Base-by-base conservation (phyloP, 2,888 invertebrate species). In the Drosophila acutilabella region DNA sequence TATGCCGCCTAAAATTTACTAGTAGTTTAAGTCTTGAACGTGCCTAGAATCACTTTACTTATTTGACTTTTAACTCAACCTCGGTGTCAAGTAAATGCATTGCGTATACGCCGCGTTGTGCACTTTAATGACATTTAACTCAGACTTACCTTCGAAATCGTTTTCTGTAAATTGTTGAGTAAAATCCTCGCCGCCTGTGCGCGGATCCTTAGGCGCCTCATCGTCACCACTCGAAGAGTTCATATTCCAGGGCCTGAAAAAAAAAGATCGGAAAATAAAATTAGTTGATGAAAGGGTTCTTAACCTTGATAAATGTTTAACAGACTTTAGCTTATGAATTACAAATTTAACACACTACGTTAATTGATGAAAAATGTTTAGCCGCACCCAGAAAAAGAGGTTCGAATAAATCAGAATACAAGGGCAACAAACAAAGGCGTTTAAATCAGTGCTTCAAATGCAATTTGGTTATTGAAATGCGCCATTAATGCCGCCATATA, bases 131-230 rank as follows among this genome's bases (percentile, higher is more conserved):
- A 2, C 2, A 33, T 7, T 45, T 45, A 30, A 14, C 47, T 50
- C 33, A 8, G 36, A 48, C 81, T 81, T 93, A 97, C 97, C 97
- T 95, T 97, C 97, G 92, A 96, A 97, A 93, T 98, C 97, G 90
- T 96, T 95, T 91, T 97, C 97, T 64, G 97, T 96, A 92, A 96
- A 97, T 89, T 96, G 95, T 91, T 95, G 96, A 89, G 95, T 96
- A 38, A 91, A 91, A 65, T 94, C 94, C 64, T 94, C 94, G 89
- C 96, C 96, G 88, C 95, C 94, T 62, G 96, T 96, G 66, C 97
- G 96, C 18, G 97, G 97, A 93, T 98, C 97, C 88, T 95, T 96
- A 2, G 97, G 95, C 14, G 97, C 97, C 92, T 97, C 97, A 87
- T 97, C 97, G 89, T 95, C 95, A 75, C 93, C 93, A 68, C 90